Conservation (phyloP, 1,140 invertebrate species). For the Drosophila azteca region DNA sequence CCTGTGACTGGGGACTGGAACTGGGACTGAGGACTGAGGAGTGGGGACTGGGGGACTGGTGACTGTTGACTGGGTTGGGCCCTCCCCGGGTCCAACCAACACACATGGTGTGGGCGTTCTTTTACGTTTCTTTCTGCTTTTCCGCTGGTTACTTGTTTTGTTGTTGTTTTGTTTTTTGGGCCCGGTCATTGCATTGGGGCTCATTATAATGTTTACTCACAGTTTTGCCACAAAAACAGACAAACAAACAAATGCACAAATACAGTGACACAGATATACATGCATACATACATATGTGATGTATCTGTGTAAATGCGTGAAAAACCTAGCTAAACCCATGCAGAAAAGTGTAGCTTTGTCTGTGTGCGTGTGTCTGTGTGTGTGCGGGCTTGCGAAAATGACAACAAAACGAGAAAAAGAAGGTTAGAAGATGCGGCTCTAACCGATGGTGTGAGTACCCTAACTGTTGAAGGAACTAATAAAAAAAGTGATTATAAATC, state of each 20-base stretch:
- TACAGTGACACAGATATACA: no score
- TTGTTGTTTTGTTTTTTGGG: slow-evolving; percentile 35
- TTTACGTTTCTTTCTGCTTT: slow-evolving; percentile 26
- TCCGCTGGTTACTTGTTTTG: not conserved
- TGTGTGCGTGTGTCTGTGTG: slow-evolving; percentile 17
- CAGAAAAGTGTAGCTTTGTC: not conserved
- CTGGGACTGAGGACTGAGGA: slow-evolving; percentile 10
- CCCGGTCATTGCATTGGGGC: slow-evolving; percentile 54
- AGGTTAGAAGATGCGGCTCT: not conserved
- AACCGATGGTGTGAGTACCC: not conserved
- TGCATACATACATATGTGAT: not conserved
- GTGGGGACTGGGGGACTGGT: slow-evolving; percentile 10
- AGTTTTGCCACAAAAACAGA: slow-evolving; percentile 22
- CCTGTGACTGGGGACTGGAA: slow-evolving; percentile 1
- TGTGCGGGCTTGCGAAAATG: slow-evolving; percentile 63
- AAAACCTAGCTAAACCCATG: not conserved
- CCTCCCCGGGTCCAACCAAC: slow-evolving; percentile 31
- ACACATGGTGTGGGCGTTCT: slow-evolving; percentile 68
- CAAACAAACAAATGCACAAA: slow-evolving; percentile 4
- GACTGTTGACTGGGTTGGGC: slow-evolving; percentile 47
- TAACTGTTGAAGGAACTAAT: no score
- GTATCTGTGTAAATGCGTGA: slow-evolving; percentile 1
- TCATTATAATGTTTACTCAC: slow-evolving; percentile 64
- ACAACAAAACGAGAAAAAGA: slow-evolving; percentile 49
- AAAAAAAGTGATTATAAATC: no score